Evolutionary conservation across 2,888 invertebrate genomes (phyloP), one percentile per base, ranked within the genome.

Genomic region (Tineola bisselliella): DNA sequence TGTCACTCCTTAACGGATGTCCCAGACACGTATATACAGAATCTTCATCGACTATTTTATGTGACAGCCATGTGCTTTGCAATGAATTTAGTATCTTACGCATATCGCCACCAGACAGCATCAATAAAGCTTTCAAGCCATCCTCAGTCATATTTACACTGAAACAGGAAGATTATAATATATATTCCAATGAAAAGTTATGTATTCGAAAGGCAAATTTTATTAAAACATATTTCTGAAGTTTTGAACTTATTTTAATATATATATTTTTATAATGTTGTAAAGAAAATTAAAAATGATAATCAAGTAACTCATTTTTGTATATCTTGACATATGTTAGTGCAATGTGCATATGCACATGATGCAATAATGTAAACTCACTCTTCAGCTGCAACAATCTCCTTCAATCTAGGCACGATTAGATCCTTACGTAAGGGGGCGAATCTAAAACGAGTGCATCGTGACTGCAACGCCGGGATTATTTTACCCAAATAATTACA

Each of bases 401-500:
- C 90, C 65, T 94, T 90, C 15, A 99, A 87, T 31, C 99, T 88
- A 0, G 98, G 98, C 61, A 96, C 71, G 72, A 99, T 98, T 82
- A 98, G 97, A 13, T 91, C 90, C 0, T 92, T 88, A 1, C 91
- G 89, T 2, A 99, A 86, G 1, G 98, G 98, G 3, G 96, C 98
- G 83, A 99, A 99, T 52, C 98, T 90, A 75, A 99, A 99, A 62
- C 97, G 90, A 0, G 98, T 99, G 80, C 99, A 99, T 68, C 99
- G 90, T 12, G 99, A 99, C 83, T 99, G 99, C 61, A 99, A 88
- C 4, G 99, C 99, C 13, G 99, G 99, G 70, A 98, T 99, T 64
- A 99, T 98, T 88, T 99, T 99, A 69, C 97, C 95, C 67, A 99
- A 84, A 82, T 99, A 99, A 83, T 99, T 99, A 84, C 99, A 98